Conservation (phyloP, 30 jellyfish, hydroid and myxozoan species). For the Aurelia aurita complex sp. Pacific region DNA sequence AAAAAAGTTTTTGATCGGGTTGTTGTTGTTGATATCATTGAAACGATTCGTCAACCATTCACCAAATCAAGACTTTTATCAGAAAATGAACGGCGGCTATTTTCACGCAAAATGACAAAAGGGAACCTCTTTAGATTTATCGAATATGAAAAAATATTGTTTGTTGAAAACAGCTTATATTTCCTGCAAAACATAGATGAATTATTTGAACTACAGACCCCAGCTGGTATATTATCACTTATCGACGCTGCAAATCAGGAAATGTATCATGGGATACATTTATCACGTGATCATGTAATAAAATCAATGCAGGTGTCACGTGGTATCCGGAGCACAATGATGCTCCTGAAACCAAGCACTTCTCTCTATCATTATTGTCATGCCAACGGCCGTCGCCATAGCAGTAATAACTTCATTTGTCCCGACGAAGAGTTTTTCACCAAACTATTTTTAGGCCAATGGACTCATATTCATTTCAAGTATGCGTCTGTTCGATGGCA, state of each 20-base stretch:
- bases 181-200: conserved; percentile 54
- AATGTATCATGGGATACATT: conserved; percentile 38
- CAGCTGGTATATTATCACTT: conserved; percentile 65
- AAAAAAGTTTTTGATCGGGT: conserved; percentile 29
- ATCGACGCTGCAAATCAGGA: conserved; percentile 33
- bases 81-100: conserved; percentile 3
- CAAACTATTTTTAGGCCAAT: conserved; percentile 17
- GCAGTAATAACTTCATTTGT: conserved; percentile 17
- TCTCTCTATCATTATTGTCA: conserved; percentile 31
- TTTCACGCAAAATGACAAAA: conserved; percentile 40
- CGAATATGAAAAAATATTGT: conserved; percentile 54
- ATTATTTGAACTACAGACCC: conserved; percentile 53
- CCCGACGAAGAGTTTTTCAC: conserved; percentile 67
- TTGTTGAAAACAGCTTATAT: conserved; percentile 23
- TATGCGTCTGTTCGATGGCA: conserved; percentile 71
- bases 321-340: conserved; percentile 57
- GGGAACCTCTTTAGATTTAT: conserved; percentile 61
- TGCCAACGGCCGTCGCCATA: background rate
- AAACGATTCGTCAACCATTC: background rate
- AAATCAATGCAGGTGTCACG: conserved; percentile 55
- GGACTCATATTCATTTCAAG: conserved; percentile 72
- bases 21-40: conserved; percentile 36
- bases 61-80: conserved; percentile 1
- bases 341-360: conserved; percentile 46
- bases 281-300: conserved; percentile 47